Conservation (phyloP, 2,113 vertebrate species). For the Xiphorhynchus elegans region DNA sequence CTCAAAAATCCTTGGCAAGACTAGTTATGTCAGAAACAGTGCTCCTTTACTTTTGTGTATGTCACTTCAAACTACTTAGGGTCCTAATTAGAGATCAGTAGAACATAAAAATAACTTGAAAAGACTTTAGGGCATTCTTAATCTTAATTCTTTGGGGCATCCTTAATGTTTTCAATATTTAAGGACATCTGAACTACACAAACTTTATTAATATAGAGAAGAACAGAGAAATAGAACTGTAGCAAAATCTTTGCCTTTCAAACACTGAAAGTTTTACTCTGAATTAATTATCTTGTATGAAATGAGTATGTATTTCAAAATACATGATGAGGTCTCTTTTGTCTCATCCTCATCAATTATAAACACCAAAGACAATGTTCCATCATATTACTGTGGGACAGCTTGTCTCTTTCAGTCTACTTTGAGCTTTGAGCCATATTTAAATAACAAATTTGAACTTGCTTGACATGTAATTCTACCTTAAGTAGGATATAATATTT, state of each 20-base stretch:
- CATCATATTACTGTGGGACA: background rate
- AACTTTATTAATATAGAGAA: background rate
- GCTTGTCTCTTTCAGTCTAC: background rate
- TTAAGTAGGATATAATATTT: background rate
- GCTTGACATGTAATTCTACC: background rate
- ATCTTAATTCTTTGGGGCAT: no score
- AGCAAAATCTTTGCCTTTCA: background rate
- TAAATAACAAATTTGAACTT: slow-evolving; percentile 35
- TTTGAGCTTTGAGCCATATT: background rate
- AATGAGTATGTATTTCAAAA: slow-evolving; percentile 26
- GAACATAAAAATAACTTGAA: background rate
- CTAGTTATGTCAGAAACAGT: background rate
- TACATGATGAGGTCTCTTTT: background rate
- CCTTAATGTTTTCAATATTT: background rate
- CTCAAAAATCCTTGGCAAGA: background rate
- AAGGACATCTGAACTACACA: background rate
- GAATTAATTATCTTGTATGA: background rate
- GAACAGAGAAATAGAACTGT: background rate
- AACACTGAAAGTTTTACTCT: background rate
- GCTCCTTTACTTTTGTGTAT: background rate
- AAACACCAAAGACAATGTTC: background rate
- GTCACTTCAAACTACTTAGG: background rate
- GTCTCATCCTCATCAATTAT: background rate
- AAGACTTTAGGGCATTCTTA: background rate
- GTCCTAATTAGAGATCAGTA: background rate